Evolutionary conservation across 2,797 vertebrate species (phyloP), one percentile per base, ranked within the genome.

Genomic region (Cynopterus sphinx): DNA sequence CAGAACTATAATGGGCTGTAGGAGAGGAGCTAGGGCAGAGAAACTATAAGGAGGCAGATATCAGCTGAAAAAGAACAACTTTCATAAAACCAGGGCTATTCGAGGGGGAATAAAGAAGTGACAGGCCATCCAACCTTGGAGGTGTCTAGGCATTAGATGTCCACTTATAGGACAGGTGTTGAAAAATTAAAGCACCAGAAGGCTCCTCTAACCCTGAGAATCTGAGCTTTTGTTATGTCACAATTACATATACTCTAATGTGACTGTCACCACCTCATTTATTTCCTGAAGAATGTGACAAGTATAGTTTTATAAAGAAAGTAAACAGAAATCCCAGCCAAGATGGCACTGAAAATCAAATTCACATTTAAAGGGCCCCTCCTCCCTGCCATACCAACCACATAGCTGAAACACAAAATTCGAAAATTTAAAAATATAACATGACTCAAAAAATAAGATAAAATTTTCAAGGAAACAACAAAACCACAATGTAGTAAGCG

Each of bases 301-400:
- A 79, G 90, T 90, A 78, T 83, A 59, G 51, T 71, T 94, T 87
- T 75, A 57, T 6, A 36, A 85, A 96, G 77, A 82, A 88, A 81
- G 68, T 83, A 96, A 96, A 97, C 10, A 71, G 71, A 77, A 91
- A 87, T 92, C 77, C 68, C 55, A 97, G 96, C 84, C 96, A 96
- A 87, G 86, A 67, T 84, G 71, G 39, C 31, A 68, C 33, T 16
- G 33, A 75, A 96, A 93, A 95, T 96, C 93, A 95, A 95, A 85
- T 77, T 87, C 87, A 82, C 26, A 93, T 96, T 93, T 75, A 90
- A 82, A 94, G 82, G 51, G 67, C 46, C 73, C 87, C 68, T 92
- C 85, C 55, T 90, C 31, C 61, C 53, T 55, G 26, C 51, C 41
- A 17, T 36, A 73, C 43, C 81, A 84, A 94, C 91, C 55, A 77